Conservation (phyloP, 2,113 vertebrate genomes). For the Halichoeres trimaculatus region DNA sequence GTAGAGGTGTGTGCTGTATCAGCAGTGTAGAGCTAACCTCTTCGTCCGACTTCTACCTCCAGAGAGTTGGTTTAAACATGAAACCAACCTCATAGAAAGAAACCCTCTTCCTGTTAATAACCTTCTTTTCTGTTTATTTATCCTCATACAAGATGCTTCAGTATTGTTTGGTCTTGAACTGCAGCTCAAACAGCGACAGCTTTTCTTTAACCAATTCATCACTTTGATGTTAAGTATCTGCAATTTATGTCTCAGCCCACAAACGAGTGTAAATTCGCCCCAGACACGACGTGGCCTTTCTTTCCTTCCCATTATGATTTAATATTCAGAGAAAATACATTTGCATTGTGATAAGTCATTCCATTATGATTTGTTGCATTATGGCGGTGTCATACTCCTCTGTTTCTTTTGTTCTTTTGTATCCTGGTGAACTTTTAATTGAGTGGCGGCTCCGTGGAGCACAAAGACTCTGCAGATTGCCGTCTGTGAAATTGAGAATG, state of each 20-base stretch:
- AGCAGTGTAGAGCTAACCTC: too few relatives aligned
- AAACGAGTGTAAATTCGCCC: background rate
- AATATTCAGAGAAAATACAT: background rate
- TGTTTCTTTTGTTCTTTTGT: constrained; percentile 20
- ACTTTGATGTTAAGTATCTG: constrained; percentile 26
- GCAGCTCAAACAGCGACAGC: too few relatives aligned
- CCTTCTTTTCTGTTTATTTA: too few relatives aligned
- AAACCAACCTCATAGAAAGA: too few relatives aligned
- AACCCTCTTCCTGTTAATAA: too few relatives aligned
- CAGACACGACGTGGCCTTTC: background rate
- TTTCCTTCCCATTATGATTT: background rate
- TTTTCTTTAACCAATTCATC: background rate
- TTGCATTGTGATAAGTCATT: background rate
- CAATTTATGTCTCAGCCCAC: background rate
- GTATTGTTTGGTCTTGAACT: too few relatives aligned
- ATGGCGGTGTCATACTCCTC: background rate
- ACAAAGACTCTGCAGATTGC: constrained; percentile 37
- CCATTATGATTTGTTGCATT: background rate
- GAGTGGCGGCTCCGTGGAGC: constrained; percentile 12
- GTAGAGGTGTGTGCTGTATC: too few relatives aligned
- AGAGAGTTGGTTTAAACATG: too few relatives aligned
- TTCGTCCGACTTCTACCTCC: too few relatives aligned
- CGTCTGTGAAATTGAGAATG: constrained; percentile 37
- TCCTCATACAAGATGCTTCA: too few relatives aligned
- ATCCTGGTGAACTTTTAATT: constrained; percentile 26